phyloP scores from a whole-genome alignment of 2,113 vertebrate species.

The Myodes glareolus region DNA sequence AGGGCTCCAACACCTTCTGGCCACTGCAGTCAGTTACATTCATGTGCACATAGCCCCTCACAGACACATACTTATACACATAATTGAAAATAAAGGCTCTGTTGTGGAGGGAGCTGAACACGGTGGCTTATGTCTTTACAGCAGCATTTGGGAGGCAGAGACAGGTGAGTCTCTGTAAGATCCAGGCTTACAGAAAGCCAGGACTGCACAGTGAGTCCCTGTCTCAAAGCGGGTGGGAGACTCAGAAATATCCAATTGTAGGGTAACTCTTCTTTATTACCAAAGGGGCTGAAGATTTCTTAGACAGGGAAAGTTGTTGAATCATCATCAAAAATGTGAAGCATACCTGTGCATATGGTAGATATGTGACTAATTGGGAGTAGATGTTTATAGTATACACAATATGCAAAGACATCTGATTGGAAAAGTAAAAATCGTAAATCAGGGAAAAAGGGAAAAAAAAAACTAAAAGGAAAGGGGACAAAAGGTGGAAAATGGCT shows the following conservation, averaged over 20 bases:
- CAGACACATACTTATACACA: not conserved
- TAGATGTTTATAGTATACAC: not conserved
- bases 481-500: not conserved
- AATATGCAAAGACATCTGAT: slow-evolving; percentile 7
- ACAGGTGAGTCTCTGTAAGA: not conserved
- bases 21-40: not conserved
- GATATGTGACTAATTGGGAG: not conserved
- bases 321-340: slow-evolving; percentile 46
- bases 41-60: not conserved
- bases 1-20: not conserved
- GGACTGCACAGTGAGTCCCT: not conserved
- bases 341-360: slow-evolving; percentile 6
- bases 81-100: not conserved
- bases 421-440: slow-evolving; percentile 34
- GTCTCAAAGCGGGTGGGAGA: not conserved
- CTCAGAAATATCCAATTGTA: not conserved
- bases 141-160: not conserved
- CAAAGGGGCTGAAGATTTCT: not conserved
- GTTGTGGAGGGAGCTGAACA: not conserved
- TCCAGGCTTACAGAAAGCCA: not conserved
- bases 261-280: not conserved
- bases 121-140: not conserved
- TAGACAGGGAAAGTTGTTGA: slow-evolving; percentile 19
- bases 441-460: not conserved
- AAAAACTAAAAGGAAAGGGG: not conserved